Evolutionary conservation across 2,888 invertebrate species (phyloP).

Genomic region (Cheilosia grossa): DNA sequence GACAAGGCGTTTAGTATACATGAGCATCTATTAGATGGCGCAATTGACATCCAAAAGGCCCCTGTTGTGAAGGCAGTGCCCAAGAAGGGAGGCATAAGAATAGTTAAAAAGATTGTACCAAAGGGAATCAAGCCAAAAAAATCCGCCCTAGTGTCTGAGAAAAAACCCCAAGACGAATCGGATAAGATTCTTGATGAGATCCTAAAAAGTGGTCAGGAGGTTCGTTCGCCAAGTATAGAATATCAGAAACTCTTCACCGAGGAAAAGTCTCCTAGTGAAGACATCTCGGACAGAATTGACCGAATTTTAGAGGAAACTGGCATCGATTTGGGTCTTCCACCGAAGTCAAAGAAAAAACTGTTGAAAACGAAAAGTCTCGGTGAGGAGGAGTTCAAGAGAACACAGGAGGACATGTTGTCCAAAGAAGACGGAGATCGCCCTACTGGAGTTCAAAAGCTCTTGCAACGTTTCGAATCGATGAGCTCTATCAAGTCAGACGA

Average conservation of each 20-base stretch:
- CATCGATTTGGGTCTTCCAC: slow-evolving; percentile 78
- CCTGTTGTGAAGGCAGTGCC: slow-evolving; percentile 76
- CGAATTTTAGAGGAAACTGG: slow-evolving; percentile 81
- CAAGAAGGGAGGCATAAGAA: slow-evolving; percentile 79
- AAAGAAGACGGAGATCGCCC: slow-evolving; percentile 75
- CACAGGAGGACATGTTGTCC: slow-evolving; percentile 58
- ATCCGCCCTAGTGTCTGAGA: slow-evolving; percentile 40
- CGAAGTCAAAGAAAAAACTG: slow-evolving; percentile 77
- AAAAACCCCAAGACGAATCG: slow-evolving; percentile 77
- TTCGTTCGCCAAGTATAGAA: slow-evolving; percentile 81
- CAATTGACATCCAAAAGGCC: slow-evolving; percentile 79
- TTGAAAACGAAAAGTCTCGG: slow-evolving; percentile 80
- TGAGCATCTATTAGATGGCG: slow-evolving; percentile 82
- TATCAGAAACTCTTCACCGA: slow-evolving; percentile 81
- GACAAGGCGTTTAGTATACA: slow-evolving; percentile 79
- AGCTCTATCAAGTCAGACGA: slow-evolving; percentile 80
- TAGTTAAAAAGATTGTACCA: slow-evolving; percentile 80
- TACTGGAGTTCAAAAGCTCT: slow-evolving; percentile 79
- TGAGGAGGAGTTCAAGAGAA: slow-evolving; percentile 78
- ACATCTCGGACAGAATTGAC: slow-evolving; percentile 82
- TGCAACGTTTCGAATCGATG: slow-evolving; percentile 81
- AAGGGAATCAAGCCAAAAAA: slow-evolving; percentile 79
- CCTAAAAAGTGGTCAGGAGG: slow-evolving; percentile 76
- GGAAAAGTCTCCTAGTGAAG: slow-evolving; percentile 82
- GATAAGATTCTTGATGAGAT: slow-evolving; percentile 82